phyloP scores from a whole-genome alignment of 2,113 vertebrate species.

The Cepphus grylle region DNA sequence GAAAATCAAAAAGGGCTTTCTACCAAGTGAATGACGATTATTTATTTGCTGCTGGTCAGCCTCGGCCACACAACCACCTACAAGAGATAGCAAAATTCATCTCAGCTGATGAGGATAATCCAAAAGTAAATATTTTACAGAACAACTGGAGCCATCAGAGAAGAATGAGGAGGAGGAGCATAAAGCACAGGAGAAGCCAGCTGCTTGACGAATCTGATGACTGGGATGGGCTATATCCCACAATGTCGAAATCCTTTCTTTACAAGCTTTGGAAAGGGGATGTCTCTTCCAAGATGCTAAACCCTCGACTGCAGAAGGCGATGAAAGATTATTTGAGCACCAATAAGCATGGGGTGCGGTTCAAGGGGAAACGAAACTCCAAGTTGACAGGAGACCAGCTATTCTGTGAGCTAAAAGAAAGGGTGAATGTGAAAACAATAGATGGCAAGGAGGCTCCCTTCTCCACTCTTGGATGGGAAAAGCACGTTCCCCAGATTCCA shows the following conservation, averaged over 20 bases:
- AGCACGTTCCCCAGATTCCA: conserved; percentile 80
- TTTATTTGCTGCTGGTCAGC: conserved; percentile 68
- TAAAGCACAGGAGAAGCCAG: background rate
- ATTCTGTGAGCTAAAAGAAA: conserved; percentile 85
- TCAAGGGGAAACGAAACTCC: conserved; percentile 72
- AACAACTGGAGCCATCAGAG: conserved; percentile 29
- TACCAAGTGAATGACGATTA: conserved; percentile 56
- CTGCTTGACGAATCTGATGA: conserved; percentile 68
- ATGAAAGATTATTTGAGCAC: conserved; percentile 87
- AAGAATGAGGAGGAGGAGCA: conserved; percentile 51
- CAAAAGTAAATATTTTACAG: conserved; percentile 3
- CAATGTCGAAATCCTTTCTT: conserved; percentile 85
- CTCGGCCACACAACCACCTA: conserved; percentile 1
- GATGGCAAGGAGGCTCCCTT: conserved; percentile 92
- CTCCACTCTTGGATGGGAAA: conserved; percentile 85
- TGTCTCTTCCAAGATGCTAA: conserved; percentile 86
- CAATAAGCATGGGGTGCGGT: conserved; percentile 91
- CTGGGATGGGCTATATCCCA: conserved; percentile 80
- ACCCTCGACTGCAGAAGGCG: conserved; percentile 88
- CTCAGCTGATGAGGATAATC: background rate
- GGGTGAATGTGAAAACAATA: conserved; percentile 81
- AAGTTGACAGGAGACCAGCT: conserved; percentile 75
- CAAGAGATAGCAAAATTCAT: conserved; percentile 44
- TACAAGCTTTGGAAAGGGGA: conserved; percentile 87
- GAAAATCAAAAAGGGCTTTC: conserved; percentile 70